phyloP scores from a whole-genome alignment of 35 echinoderm and acorn worm genomes.

The Acanthaster planci region DNA sequence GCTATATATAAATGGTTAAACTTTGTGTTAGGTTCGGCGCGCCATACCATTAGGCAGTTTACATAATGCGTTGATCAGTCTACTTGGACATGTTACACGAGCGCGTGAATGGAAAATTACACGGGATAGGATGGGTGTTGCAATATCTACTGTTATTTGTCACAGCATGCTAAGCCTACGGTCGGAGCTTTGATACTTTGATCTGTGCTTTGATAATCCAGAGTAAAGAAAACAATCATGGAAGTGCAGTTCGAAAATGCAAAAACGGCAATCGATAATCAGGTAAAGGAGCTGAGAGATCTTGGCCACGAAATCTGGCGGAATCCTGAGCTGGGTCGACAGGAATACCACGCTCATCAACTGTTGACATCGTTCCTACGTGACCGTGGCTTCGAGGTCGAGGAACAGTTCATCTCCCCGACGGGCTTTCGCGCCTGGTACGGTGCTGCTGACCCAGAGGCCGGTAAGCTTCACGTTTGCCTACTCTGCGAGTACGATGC shows the following conservation, averaged over 20 bases:
- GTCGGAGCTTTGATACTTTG: background rate
- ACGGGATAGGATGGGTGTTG: background rate
- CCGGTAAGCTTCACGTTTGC: conserved; percentile 49
- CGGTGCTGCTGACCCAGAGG: background rate
- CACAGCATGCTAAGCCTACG: background rate
- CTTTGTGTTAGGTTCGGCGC: background rate
- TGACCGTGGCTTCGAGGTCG: conserved; percentile 62
- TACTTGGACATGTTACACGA: background rate
- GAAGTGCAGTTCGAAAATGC: background rate
- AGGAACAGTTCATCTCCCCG: conserved; percentile 53
- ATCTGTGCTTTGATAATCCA: background rate
- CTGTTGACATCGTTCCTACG: conserved; percentile 59
- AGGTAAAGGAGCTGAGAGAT: conserved; percentile 30
- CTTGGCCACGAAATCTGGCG: conserved; percentile 74
- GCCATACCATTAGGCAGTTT: background rate
- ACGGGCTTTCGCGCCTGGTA: conserved; percentile 67
- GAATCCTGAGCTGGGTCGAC: conserved; percentile 65
- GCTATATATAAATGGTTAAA: no score
- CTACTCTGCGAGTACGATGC: conserved; percentile 77
- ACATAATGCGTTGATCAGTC: background rate
- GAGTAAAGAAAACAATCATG: background rate
- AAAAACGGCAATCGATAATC: conserved; percentile 28
- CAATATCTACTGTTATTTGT: background rate
- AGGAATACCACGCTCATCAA: conserved; percentile 71
- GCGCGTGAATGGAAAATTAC: conserved; percentile 28